Conservation (phyloP, 2,113 vertebrate genomes). For the Uria aalge region DNA sequence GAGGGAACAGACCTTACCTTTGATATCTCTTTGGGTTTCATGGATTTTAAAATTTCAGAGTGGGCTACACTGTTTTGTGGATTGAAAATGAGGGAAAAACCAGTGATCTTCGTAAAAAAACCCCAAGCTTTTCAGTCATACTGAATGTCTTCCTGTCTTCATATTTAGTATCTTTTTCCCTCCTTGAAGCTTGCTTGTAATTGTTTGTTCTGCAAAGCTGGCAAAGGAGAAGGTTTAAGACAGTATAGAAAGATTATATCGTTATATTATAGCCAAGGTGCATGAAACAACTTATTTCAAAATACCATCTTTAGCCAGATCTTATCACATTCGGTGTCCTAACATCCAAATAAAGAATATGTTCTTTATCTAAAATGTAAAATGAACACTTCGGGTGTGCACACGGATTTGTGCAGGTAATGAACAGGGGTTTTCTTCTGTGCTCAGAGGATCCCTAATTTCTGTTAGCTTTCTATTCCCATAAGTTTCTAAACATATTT, state of each 20-base stretch:
- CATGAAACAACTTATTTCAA: not conserved
- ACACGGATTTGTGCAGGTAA: not conserved
- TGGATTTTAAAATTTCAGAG: not conserved
- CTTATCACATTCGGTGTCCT: not conserved
- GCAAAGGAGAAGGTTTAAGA: not conserved
- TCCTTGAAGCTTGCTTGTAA: not conserved
- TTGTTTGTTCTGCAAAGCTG: not conserved
- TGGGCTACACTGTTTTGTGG: not conserved
- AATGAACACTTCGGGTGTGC: not conserved
- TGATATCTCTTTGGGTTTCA: not conserved
- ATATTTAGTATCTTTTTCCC: not conserved
- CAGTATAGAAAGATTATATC: not conserved
- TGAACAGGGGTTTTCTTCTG: accelerated
- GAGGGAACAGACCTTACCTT: not conserved
- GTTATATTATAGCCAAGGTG: not conserved
- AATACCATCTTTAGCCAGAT: not conserved
- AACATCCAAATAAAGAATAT: not conserved
- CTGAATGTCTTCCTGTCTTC: not conserved
- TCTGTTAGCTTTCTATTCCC: not conserved
- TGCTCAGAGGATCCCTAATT: not conserved
- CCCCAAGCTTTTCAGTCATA: not conserved
- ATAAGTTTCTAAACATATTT: not conserved
- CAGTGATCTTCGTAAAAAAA: not conserved
- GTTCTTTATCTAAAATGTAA: not conserved
- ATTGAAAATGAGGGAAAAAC: not conserved